Base-by-base conservation (phyloP, 2,797 vertebrate species). In the Platyrinchus mystaceus region DNA sequence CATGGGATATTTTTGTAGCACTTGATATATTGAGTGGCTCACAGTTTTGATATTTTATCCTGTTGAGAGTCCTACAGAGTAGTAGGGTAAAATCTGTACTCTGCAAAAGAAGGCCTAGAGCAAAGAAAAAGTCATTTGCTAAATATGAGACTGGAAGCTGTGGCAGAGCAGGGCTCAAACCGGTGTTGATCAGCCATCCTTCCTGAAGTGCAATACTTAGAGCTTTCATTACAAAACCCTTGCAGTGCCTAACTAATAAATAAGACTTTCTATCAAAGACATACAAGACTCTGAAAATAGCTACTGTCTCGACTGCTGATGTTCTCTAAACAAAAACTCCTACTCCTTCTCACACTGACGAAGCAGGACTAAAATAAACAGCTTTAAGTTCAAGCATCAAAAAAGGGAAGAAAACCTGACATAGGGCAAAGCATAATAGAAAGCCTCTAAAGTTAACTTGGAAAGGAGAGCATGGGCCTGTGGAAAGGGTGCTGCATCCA, bases 1-100 rank as follows among this genome's bases (percentile, higher is more conserved):
- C 53, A 73, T 12, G 36, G 39, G 89, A 41, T 95, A 94, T 95
- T 96, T 95, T 78, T 71, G 90, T 71, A 91, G 85, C 58, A 47
- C 79, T 91, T 50, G 82, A 82, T 92, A 52, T 14, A 39, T 9
- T 0, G 0, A 85, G 73, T 50, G 74, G 68, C 66, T 93, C 76
- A 59, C 82, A 81, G 85, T 90, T 91, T 64, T 59, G 69, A 26
- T 94, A 66, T 84, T 88, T 88, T 36, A 75, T 88, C 83, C 71
- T 81, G 66, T 46, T 58, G 50, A 68, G 43, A 90, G 58, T 6
- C 46, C 82, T 81, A 34, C 11, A 37, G 69, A 81, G 62, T 36
- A 73, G 62, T 23, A 81, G 69, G 10, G 49, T 70, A 83, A 64
- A 80, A 78, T 28, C 12, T 46, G 41, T 74, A 21, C 71, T 73